These are phyloP conservation scores for Apogon hyalosoma DNA, from an alignment of 2,797 vertebrate species.

Conservation along the genomic window DNA sequence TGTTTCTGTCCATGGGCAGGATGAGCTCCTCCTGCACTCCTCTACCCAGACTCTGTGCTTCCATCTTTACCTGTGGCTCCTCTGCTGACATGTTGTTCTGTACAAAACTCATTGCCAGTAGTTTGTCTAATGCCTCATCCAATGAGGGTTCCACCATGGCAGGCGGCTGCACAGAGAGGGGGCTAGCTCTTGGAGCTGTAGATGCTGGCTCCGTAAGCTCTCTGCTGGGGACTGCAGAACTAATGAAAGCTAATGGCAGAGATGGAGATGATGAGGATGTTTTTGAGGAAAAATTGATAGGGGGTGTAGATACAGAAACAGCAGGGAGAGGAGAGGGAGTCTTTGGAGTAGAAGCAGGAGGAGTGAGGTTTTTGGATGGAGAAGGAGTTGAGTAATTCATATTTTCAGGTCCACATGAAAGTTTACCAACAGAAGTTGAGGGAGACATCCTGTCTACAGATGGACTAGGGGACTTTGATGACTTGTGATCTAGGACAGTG, in stretches of 20 bases:
- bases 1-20: slow-evolving; percentile 79
- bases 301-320: slow-evolving; percentile 35
- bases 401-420: slow-evolving; percentile 51
- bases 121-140: slow-evolving; percentile 82
- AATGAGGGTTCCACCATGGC: slow-evolving; percentile 61
- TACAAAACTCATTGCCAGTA: slow-evolving; percentile 80
- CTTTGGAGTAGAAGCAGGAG: slow-evolving; percentile 53
- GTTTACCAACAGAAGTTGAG: slow-evolving; percentile 42
- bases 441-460: slow-evolving; percentile 59
- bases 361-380: slow-evolving; percentile 52
- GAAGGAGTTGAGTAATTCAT: slow-evolving; percentile 47
- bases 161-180: slow-evolving; percentile 27
- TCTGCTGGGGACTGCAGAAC: slow-evolving; percentile 35
- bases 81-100: slow-evolving; percentile 39
- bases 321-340: slow-evolving; percentile 59
- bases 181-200: slow-evolving; percentile 31
- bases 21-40: slow-evolving; percentile 78
- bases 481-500: slow-evolving; percentile 74
- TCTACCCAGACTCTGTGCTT: slow-evolving; percentile 29
- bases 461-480: slow-evolving; percentile 69
- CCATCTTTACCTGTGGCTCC: slow-evolving; percentile 32
- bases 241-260: slow-evolving; percentile 30
- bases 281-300: slow-evolving; percentile 38
- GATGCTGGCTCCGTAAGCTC: slow-evolving; percentile 27
- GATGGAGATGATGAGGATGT: slow-evolving; percentile 49